phyloP scores from a whole-genome alignment of 2,888 invertebrate genomes.

The Petrolisthes manimaculis region DNA sequence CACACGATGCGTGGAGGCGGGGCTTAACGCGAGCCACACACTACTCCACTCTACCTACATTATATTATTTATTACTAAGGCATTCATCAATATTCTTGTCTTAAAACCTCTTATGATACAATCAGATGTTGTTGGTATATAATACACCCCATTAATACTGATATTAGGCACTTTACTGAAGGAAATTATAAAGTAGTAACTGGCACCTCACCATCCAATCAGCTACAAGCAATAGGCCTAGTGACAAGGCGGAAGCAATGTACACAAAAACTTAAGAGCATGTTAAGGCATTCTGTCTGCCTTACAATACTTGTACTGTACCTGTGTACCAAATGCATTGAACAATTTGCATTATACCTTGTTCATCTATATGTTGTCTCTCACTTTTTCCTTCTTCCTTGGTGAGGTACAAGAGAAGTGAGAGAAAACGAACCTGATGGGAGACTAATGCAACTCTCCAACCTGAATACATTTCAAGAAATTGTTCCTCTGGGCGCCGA shows the following conservation, averaged over 20 bases:
- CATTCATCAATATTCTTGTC: not conserved
- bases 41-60: not conserved
- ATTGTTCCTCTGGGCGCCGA: constrained; percentile 18
- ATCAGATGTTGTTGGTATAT: not conserved
- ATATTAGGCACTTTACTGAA: not conserved
- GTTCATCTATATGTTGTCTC: constrained; percentile 5
- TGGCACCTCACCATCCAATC: constrained; percentile 42
- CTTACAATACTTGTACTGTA: constrained; percentile 43
- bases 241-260: constrained; percentile 55
- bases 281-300: constrained; percentile 44
- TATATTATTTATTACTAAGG: not conserved
- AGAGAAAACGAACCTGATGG: constrained; percentile 24
- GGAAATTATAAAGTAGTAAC: not conserved
- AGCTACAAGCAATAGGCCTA: constrained; percentile 44
- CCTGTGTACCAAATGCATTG: constrained; percentile 34
- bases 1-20: constrained; percentile 50
- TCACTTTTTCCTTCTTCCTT: not conserved
- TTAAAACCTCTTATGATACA: too few relatives aligned
- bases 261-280: constrained; percentile 49
- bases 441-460: constrained; percentile 30
- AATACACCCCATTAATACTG: not conserved
- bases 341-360: constrained; percentile 26
- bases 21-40: constrained; percentile 22
- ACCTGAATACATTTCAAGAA: constrained; percentile 32
- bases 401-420: not conserved